Percentiles rank a stretch among this genome's conserved stretches.
Conservation (phyloP, 2,797 vertebrate species). For the Dipus sagitta region DNA sequence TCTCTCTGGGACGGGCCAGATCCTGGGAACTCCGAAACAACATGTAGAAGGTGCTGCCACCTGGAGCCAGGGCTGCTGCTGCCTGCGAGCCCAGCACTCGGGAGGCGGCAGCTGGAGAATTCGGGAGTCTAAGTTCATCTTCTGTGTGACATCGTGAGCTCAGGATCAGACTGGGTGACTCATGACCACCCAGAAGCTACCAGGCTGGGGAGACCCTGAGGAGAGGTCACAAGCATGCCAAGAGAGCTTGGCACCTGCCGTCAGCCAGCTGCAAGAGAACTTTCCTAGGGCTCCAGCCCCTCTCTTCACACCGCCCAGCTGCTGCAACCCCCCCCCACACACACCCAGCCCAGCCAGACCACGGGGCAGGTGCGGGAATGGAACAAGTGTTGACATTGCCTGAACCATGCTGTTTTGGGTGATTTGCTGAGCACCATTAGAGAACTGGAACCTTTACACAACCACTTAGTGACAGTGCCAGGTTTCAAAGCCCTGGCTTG, state of each 20-base stretch:
- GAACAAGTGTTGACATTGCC: neutral
- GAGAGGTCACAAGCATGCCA: neutral
- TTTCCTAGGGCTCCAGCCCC: accelerated
- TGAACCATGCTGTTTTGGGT: neutral
- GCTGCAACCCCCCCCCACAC: neutral
- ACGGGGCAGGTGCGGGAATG: accelerated
- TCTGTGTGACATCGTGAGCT: too few relatives aligned
- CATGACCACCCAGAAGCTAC: neutral
- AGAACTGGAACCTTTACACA: neutral
- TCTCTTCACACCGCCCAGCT: neutral
- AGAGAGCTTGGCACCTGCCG: neutral
- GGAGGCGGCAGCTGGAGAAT: too few relatives aligned
- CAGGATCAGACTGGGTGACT: too few relatives aligned
- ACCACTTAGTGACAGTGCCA: neutral
- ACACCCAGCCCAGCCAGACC: neutral
- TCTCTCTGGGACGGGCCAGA: neutral
- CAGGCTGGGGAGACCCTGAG: neutral
- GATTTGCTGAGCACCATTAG: neutral
- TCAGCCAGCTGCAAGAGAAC: accelerated
- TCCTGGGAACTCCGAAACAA: neutral
- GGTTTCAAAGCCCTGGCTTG: neutral
- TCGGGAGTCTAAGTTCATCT: too few relatives aligned
- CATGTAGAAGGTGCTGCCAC: neutral
- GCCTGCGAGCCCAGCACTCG: too few relatives aligned
- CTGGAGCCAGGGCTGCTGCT: too few relatives aligned